Base-by-base conservation (phyloP, 1,140 invertebrate species). In the Hydropsyche tenuis region DNA sequence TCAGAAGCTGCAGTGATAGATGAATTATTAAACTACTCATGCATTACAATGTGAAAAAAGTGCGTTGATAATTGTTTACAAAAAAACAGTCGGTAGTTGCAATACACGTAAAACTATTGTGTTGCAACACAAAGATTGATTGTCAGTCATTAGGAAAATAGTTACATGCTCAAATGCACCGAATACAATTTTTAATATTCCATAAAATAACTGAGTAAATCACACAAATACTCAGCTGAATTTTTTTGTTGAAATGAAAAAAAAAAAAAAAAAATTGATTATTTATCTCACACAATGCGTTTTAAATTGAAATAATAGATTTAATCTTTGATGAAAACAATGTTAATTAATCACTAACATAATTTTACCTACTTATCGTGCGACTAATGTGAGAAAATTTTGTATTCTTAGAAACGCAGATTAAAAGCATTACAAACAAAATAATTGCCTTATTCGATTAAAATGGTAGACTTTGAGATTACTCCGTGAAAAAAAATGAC, bases 71-170 rank as follows among this genome's bases (percentile, higher is more conserved):
- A 60, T 60, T 60, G 20, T 22, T 25, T 16, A 56, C 9, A 12
- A 60, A 60, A 60, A 60, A 60, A 60, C 20, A 23, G 9, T 37
- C 56, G 14, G 23, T 27, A 60, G 23, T n/a, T 25, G 23, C 56
- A 60, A 20, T 20, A 16, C 20, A 18, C 20, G 48, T 53, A 9
- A 37, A 60, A 60, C 56, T 60, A 60, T 60, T 25, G n/a, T n/a
- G 56, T 60, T 60, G 56, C 56, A 25, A 22, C 56, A 60, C 6
- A 11, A 27, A 23, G 56, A 60, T 25, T 25, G 56, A 60, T 60
- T 23, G 56, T 7, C n/a, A 60, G 56, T 60, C 56, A 60, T 60
- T 60, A 60, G 56, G 12, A 11, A 60, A 60, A 60, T 60, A 60
- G 25, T 60, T 60, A 60, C 56, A 23, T 14, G 23, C n/a, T 60